Conservation (phyloP, 92 coral and sea anemone genomes). For the Chrysogorgia sp. region DNA sequence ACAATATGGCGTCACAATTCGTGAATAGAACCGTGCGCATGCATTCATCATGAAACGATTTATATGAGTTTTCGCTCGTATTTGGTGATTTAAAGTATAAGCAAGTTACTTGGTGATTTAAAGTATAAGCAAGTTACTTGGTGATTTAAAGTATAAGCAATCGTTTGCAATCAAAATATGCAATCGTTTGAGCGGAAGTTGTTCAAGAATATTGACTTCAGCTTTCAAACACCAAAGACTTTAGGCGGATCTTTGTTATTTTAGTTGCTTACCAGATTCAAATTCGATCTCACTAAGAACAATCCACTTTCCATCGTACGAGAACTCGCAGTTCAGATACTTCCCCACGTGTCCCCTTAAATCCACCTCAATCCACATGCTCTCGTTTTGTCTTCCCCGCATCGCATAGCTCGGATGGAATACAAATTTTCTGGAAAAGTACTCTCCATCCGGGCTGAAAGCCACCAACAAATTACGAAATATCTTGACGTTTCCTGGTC, state of each 20-base stretch:
- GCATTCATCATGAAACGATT: too few relatives aligned
- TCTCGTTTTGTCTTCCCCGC: slow-evolving; percentile 58
- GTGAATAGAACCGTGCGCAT: too few relatives aligned
- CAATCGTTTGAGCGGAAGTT: not conserved
- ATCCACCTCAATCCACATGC: slow-evolving; percentile 85
- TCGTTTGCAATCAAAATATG: not conserved
- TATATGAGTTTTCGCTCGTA: too few relatives aligned
- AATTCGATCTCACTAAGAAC: slow-evolving; percentile 88
- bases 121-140: too few relatives aligned
- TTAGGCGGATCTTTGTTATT: not conserved
- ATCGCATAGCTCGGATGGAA: slow-evolving; percentile 74
- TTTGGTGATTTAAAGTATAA: too few relatives aligned
- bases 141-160: not conserved
- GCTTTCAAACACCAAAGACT: not conserved
- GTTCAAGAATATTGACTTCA: not conserved
- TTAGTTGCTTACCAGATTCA: slow-evolving; percentile 73
- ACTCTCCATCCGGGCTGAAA: slow-evolving; percentile 88
- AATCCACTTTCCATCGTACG: slow-evolving; percentile 94
- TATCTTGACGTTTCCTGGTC: slow-evolving; percentile 79
- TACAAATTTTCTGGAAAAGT: slow-evolving; percentile 88
- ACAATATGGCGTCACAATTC: too few relatives aligned
- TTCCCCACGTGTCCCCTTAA: slow-evolving; percentile 74
- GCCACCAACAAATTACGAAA: slow-evolving; percentile 86
- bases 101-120: too few relatives aligned
- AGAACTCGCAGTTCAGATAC: slow-evolving; percentile 84